Evolutionary conservation across 2,888 invertebrate genomes (phyloP), one percentile per base, ranked within the genome.

Genomic region (Tetragonisca angustula): DNA sequence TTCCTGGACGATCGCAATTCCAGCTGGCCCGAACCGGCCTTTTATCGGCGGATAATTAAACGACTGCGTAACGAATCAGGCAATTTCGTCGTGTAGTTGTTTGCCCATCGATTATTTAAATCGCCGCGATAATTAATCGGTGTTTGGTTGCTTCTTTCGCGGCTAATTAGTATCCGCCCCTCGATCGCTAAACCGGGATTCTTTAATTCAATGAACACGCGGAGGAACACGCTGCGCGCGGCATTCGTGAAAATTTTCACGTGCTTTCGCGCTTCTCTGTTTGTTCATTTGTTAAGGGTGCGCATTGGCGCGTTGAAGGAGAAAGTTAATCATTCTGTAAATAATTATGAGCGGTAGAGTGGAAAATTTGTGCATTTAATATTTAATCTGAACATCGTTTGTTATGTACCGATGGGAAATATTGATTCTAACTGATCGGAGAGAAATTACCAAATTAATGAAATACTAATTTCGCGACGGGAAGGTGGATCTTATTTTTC

Each of bases 41-140:
- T 65, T 54, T 43, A 54, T 64, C 74, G 65, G 19, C n/a, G 65
- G 43, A 75, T 75, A 65, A 75, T 75, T 75, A 65, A 64, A 75
- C 74, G 74, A 75, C 65, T 36, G 74, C 54, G 74, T 21, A 65
- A 75, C 74, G 56, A 75, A 75, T 65, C 74, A 54, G 54, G 52
- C 24, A 65, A 75, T 75, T 75, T 65, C n/a, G 4, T n/a, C 73
- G 52, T 52, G 73, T 64, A 21, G 54, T 2, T 54, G 65, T 65
- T 75, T 54, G 54, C 24, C 36, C 61, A 73, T 52, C 74, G 74
- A 75, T 75, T 56, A 75, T 75, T 75, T 65, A 75, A 75, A 65
- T 52, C 21, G 17, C 2, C 24, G 24, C 24, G 65, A 21, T 52
- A 65, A 65, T 75, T 43, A 65, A 13, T 65, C 74, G 54, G 15